These are phyloP conservation scores for Sterrhoptilus dennistouni DNA, from an alignment of 2,113 vertebrate species.

Conservation along the genomic window DNA sequence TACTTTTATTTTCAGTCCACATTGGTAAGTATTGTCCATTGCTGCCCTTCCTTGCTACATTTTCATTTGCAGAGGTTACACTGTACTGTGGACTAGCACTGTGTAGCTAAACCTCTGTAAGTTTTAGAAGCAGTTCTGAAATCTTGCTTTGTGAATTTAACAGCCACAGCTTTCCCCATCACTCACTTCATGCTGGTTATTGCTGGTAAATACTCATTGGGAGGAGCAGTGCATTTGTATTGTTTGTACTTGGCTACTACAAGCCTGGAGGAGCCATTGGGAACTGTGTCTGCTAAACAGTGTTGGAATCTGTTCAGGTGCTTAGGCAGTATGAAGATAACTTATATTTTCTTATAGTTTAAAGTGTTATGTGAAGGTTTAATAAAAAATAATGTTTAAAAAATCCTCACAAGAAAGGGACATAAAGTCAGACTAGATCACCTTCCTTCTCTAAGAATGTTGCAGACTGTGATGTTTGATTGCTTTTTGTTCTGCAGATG, in stretches of 20 bases:
- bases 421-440: not conserved
- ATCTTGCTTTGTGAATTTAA: not conserved
- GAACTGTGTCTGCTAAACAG: not conserved
- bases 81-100: not conserved
- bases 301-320: not conserved
- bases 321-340: not conserved
- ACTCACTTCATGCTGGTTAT: not conserved
- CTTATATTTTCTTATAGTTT: not conserved
- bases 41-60: not conserved
- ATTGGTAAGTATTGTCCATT: not conserved
- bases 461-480: not conserved
- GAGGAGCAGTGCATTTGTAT: not conserved
- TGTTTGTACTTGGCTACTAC: not conserved
- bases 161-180: not conserved
- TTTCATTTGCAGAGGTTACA: not conserved
- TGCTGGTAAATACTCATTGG: not conserved
- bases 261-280: not conserved
- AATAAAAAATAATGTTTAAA: not conserved
- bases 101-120: not conserved
- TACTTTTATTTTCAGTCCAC: not conserved
- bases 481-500: not conserved
- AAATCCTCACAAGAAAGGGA: not conserved
- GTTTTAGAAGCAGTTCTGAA: not conserved
- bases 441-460: not conserved
- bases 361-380: not conserved